Evolutionary conservation across 64 coral and sea anemone species (phyloP).

Genomic region (Anthopleura sola): DNA sequence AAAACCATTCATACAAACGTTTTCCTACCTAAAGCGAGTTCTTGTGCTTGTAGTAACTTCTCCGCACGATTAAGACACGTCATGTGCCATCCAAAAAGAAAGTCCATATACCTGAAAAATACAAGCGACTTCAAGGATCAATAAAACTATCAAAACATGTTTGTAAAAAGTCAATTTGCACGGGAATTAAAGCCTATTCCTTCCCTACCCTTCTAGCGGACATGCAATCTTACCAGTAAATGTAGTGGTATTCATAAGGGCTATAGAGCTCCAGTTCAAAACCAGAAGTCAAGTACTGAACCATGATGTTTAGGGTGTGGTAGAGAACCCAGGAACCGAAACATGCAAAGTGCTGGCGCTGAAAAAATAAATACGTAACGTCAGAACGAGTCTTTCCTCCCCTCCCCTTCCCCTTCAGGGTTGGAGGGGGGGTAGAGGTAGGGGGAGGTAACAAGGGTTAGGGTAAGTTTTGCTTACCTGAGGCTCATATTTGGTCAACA

Average conservation of each 20-base stretch:
- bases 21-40: constrained; percentile 62
- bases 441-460: no score
- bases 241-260: constrained; percentile 92
- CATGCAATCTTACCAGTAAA: constrained; percentile 89
- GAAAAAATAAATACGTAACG: background rate
- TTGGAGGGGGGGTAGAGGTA: no score
- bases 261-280: constrained; percentile 95
- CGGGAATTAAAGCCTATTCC: no score
- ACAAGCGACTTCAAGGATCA: background rate
- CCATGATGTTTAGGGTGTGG: constrained; percentile 93
- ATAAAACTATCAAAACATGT: background rate
- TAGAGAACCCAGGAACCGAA: constrained; percentile 99
- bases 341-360: constrained; percentile 98
- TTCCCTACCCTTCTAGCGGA: background rate
- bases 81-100: constrained; percentile 97
- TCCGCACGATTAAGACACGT: constrained; percentile 90
- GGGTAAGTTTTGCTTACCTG: constrained; percentile 40
- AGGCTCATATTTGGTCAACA: constrained; percentile 84
- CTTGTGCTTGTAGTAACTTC: constrained; percentile 90
- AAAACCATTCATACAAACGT: background rate
- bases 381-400: no score
- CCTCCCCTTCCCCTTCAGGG: no score
- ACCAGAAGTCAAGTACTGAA: constrained; percentile 88
- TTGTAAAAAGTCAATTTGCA: no score
- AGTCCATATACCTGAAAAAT: constrained; percentile 86